Evolutionary conservation across 2,797 vertebrate genomes (phyloP).

Genomic region (Karalla daura): DNA sequence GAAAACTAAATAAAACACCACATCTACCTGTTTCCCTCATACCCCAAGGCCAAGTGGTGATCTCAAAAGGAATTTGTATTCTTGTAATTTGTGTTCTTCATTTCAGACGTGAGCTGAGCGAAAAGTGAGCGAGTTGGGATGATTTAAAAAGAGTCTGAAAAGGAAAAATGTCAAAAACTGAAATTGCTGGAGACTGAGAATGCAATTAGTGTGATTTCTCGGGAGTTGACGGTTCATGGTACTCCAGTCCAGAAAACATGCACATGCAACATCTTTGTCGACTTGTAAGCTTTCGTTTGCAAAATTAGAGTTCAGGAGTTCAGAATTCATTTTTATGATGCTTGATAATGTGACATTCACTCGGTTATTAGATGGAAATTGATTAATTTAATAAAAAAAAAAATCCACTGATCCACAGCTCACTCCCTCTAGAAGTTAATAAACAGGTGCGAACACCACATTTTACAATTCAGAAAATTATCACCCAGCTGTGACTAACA

Average conservation of each 20-base stretch:
- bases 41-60: slow-evolving; percentile 31
- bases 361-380: neutral
- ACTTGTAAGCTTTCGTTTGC: too few relatives aligned
- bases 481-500: too few relatives aligned
- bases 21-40: neutral
- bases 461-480: too few relatives aligned
- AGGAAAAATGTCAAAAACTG: slow-evolving; percentile 1
- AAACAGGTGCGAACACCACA: too few relatives aligned
- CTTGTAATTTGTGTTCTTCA: slow-evolving; percentile 46
- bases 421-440: too few relatives aligned
- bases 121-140: slow-evolving; percentile 21
- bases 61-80: slow-evolving; percentile 44
- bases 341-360: neutral
- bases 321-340: neutral
- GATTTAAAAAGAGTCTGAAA: neutral
- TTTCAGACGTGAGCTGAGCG: slow-evolving; percentile 36
- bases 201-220: too few relatives aligned
- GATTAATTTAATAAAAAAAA: neutral
- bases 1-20: slow-evolving; percentile 2
- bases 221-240: too few relatives aligned
- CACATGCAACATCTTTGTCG: too few relatives aligned
- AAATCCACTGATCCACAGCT: neutral
- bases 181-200: too few relatives aligned
- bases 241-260: too few relatives aligned
- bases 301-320: too few relatives aligned